Evolutionary conservation across 2,113 vertebrate genomes (phyloP).

Genomic region (Pterophyllum scalare): DNA sequence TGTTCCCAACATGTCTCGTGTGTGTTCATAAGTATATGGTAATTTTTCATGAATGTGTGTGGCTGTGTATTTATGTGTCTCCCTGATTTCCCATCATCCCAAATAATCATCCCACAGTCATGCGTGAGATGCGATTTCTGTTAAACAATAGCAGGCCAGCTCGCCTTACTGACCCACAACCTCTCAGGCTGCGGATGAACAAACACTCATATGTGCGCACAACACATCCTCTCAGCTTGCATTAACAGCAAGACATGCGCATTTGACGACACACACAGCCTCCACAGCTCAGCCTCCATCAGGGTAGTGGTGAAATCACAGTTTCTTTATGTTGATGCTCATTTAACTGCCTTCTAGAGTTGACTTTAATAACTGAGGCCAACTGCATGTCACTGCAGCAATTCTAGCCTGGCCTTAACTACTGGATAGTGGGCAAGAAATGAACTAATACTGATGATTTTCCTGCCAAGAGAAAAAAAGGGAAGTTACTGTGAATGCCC

Average conservation of each 20-base stretch:
- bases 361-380: conserved; percentile 60
- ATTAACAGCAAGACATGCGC: conserved; percentile 25
- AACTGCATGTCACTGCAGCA: conserved; percentile 47
- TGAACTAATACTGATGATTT: conserved; percentile 53
- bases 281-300: conserved; percentile 31
- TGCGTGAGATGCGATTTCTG: conserved; percentile 75
- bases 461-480: conserved; percentile 32
- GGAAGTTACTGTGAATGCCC: conserved; percentile 23
- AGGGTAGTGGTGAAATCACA: conserved; percentile 37
- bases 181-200: conserved; percentile 51
- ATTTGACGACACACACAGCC: conserved; percentile 32
- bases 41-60: neutral
- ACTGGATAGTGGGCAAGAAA: conserved; percentile 27
- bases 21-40: conserved; percentile 17
- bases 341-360: conserved; percentile 53
- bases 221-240: conserved; percentile 12
- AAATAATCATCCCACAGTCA: conserved; percentile 72
- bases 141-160: conserved; percentile 72
- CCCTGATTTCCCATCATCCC: conserved; percentile 64
- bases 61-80: conserved; percentile 38
- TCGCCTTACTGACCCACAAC: conserved; percentile 58
- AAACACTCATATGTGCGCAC: conserved; percentile 10
- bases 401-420: conserved; percentile 33
- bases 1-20: conserved; percentile 24
- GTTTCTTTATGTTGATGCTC: conserved; percentile 54